These are phyloP conservation scores for Cherax destructor DNA, from an alignment of 1,140 invertebrate genomes.

Conservation along the genomic window DNA sequence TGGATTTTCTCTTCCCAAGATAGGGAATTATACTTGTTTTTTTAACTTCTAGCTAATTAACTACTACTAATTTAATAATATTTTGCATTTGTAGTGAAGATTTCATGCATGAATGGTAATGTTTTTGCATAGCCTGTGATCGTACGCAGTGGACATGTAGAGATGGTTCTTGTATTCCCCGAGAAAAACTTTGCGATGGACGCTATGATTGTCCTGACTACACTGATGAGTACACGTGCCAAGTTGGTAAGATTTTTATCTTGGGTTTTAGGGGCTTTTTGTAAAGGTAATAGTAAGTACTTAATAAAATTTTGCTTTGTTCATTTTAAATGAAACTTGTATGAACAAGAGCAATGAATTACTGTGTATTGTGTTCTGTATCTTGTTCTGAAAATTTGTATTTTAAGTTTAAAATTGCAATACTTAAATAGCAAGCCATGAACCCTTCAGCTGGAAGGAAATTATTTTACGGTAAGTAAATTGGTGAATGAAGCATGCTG, in stretches of 20 bases:
- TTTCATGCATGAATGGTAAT: constrained; percentile 32
- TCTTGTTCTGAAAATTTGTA: too few relatives aligned
- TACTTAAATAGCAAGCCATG: too few relatives aligned
- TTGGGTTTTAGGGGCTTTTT: not conserved
- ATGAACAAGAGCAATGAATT: too few relatives aligned
- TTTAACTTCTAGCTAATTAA: not conserved
- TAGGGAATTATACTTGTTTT: not conserved
- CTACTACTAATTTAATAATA: not conserved
- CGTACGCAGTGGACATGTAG: constrained; percentile 90
- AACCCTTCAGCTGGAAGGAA: too few relatives aligned
- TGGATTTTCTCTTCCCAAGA: too few relatives aligned
- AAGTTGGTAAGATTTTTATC: constrained; percentile 76
- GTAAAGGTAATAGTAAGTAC: too few relatives aligned
- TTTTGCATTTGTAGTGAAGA: not conserved
- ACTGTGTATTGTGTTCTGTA: too few relatives aligned
- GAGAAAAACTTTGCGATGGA: constrained; percentile 87
- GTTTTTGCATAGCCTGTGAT: constrained; percentile 78
- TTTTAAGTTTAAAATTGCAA: too few relatives aligned
- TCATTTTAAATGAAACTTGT: too few relatives aligned
- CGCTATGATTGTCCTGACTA: constrained; percentile 88
- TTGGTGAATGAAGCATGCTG: not conserved
- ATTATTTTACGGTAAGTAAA: not conserved
- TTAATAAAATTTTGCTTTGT: too few relatives aligned
- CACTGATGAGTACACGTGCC: constrained; percentile 91
- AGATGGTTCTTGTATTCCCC: constrained; percentile 93